Base-by-base conservation (phyloP, 2,797 vertebrate species). In the Cheirogaleus major region DNA sequence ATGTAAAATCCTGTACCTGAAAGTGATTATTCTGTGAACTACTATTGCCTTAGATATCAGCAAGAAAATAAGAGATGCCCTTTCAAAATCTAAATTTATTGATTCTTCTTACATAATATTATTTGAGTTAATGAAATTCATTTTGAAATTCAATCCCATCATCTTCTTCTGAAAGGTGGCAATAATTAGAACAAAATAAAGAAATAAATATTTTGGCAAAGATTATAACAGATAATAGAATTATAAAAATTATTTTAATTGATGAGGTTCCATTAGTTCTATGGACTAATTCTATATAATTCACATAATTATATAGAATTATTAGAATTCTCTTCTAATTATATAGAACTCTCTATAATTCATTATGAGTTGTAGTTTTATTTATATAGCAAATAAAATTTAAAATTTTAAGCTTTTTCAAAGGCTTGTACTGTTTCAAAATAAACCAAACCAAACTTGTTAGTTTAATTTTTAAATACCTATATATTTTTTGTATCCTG, bases 81-180 rank as follows among this genome's bases (percentile, higher is more conserved):
- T 93, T 79, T 78, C 50, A 73, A 87, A 95, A 69, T 67, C 78
- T 72, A 67, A 89, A 83, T 69, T 45, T 92, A 89, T 59, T 84
- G 65, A 76, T 70, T 88, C 43, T 79, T 87, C 48, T 65, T 80
- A 80, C 52, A 1, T 61, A 91, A 52, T 80, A 73, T 23, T 87
- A 69, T 79, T 92, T 95, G 15, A 94, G 45, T 79, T 97, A 59
- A 92, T 83, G 20, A 93, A 91, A 94, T 80, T 67, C 2, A 25
- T 73, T 95, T 95, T 95, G 57, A 89, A 97, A 69, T 95, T 8
- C 27, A 93, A 89, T 32, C 9, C 59, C 61, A 91, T 95, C 3
- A 18, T 41, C 23, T 79, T 87, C 75, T 95, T 85, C 35, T 92
- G 43, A 91, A 92, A 95, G n/a, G 4, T 69, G 30, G 3, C 41